These are phyloP conservation scores for Drosophila multiciliata DNA, from an alignment of 2,888 invertebrate genomes.

Conservation along the genomic window DNA sequence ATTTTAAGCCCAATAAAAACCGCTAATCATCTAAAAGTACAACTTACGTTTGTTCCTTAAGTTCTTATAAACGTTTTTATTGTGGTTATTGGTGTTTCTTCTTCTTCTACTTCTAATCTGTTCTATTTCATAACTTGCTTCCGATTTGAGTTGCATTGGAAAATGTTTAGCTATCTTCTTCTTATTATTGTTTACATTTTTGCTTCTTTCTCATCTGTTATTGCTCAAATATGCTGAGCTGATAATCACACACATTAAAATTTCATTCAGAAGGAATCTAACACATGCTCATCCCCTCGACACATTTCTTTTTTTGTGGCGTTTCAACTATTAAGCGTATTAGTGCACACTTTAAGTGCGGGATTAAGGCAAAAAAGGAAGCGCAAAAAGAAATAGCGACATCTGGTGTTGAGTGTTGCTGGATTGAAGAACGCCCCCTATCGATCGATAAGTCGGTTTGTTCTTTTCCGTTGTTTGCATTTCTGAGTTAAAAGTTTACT, in stretches of 20 bases:
- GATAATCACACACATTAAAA: neutral
- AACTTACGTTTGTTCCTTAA: conserved; percentile 27
- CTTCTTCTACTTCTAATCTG: neutral
- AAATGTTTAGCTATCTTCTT: conserved; percentile 1
- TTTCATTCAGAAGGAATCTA: conserved; percentile 4
- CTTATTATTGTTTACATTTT: neutral
- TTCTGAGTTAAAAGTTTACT: neutral
- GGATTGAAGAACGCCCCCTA: conserved; percentile 28
- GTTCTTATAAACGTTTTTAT: conserved; percentile 8
- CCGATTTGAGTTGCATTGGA: conserved; percentile 3
- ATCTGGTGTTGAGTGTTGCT: conserved; percentile 4
- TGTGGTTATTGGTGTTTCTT: conserved; percentile 10
- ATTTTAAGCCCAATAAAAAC: conserved; percentile 68
- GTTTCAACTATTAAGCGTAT: conserved; percentile 50
- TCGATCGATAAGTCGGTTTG: conserved; percentile 2
- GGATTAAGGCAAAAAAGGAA: conserved; percentile 49
- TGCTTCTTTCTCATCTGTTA: neutral
- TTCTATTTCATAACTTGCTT: neutral
- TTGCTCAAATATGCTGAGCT: too few relatives aligned
- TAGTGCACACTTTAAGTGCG: conserved; percentile 52
- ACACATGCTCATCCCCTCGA: too few relatives aligned
- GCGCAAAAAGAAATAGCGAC: conserved; percentile 18
- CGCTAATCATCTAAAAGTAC: conserved; percentile 57
- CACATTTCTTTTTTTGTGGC: neutral
- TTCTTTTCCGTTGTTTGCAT: neutral